These are phyloP conservation scores for Hydrophis major DNA, from an alignment of 2,797 vertebrate genomes.

Conservation along the genomic window DNA sequence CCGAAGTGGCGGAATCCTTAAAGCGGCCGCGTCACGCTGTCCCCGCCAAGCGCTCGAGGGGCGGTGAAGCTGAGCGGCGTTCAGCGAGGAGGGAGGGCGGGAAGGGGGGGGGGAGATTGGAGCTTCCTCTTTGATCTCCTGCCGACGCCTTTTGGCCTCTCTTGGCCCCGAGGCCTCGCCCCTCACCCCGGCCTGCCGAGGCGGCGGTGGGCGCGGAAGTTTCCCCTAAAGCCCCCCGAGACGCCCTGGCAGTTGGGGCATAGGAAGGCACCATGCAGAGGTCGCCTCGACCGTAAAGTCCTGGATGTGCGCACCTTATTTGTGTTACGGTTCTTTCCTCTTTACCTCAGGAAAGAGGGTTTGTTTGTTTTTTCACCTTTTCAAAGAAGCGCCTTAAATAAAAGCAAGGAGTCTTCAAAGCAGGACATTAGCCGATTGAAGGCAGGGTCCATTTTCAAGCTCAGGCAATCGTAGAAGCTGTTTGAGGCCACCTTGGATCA, in stretches of 20 bases:
- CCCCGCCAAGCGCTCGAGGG: not conserved
- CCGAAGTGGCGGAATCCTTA: not conserved
- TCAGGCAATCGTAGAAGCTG: not conserved
- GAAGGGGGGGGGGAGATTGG: too few species aligned
- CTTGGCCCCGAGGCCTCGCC: not conserved
- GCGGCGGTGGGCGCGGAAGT: not conserved
- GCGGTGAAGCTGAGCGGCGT: not conserved
- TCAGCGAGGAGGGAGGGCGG: too few species aligned
- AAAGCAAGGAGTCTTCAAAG: not conserved
- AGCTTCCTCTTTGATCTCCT: not conserved
- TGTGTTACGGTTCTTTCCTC: not conserved
- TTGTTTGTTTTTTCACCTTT: not conserved
- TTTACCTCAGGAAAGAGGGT: not conserved
- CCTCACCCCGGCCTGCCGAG: not conserved
- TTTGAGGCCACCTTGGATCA: not conserved
- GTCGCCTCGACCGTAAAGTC: not conserved
- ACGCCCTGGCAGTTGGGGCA: not conserved
- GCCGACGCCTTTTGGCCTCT: not conserved
- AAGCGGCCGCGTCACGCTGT: not conserved
- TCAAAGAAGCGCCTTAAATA: not conserved
- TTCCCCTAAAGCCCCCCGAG: not conserved
- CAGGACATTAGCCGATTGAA: not conserved
- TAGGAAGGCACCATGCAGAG: not conserved
- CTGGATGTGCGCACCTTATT: not conserved
- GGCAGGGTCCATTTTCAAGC: not conserved